A percentile compares a stretch with the other conserved stretches of the same genome.
Evolutionary conservation across 2,113 vertebrate species (phyloP).

Genomic region (Oncorhynchus gorbuscha): DNA sequence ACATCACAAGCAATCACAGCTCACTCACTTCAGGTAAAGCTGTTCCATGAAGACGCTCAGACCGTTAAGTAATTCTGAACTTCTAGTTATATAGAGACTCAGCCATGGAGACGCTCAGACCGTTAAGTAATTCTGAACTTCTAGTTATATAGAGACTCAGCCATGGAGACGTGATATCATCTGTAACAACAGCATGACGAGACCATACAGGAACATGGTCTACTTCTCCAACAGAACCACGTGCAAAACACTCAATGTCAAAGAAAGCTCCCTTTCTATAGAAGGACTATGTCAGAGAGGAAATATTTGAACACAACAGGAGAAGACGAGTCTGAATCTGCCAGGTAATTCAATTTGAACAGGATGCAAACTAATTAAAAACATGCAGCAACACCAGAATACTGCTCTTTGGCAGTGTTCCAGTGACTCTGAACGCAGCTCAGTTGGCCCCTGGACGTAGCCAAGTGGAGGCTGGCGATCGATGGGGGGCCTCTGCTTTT

Average conservation of each 20-base stretch:
- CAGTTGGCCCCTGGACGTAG: not conserved
- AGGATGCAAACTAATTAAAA: conserved; percentile 2
- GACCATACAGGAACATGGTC: conserved; percentile 1
- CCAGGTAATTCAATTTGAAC: not conserved
- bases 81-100: conserved; percentile 18
- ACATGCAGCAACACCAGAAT: not conserved
- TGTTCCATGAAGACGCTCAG: not conserved
- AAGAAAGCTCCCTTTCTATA: not conserved
- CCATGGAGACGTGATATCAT: not conserved
- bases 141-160: conserved; percentile 6
- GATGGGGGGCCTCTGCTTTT: not conserved
- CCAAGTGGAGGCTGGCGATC: not conserved
- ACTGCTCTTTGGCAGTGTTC: not conserved
- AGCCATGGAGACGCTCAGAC: conserved; percentile 1
- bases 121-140: conserved; percentile 30
- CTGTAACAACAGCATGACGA: conserved; percentile 5
- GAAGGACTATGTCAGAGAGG: not conserved
- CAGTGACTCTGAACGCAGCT: not conserved
- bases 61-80: conserved; percentile 24
- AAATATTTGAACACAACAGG: not conserved
- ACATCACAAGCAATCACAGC: not conserved
- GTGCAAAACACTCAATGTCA: not conserved
- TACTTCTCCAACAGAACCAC: not conserved
- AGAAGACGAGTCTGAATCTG: not conserved
- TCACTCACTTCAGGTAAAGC: not conserved